phyloP scores from a whole-genome alignment of 2,113 vertebrate species.

The Illadopsis cleaveri region DNA sequence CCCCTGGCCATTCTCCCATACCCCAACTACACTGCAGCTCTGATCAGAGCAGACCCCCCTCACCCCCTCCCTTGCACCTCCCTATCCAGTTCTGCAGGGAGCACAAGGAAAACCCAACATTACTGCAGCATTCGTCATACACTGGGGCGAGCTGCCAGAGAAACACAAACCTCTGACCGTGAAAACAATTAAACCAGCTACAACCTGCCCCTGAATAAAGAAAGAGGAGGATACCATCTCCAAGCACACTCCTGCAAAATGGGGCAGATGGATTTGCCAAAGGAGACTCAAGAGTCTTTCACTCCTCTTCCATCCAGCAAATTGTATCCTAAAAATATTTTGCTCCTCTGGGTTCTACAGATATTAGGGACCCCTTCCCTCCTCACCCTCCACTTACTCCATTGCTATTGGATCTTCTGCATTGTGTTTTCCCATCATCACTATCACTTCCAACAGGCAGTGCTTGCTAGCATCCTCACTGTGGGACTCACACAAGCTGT shows the following conservation, averaged over 20 bases:
- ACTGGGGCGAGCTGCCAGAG: slow-evolving; percentile 20
- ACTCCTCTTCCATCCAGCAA: neutral
- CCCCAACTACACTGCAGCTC: slow-evolving; percentile 25
- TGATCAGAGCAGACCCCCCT: neutral
- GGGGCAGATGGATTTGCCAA: neutral
- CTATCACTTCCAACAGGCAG: neutral
- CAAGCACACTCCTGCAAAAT: slow-evolving; percentile 28
- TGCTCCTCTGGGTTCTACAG: neutral
- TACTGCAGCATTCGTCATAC: slow-evolving; percentile 53
- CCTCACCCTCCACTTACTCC: neutral
- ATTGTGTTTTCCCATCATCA: neutral
- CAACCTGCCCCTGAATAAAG: slow-evolving; percentile 25
- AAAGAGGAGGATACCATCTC: slow-evolving; percentile 25
- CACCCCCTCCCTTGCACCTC: neutral
- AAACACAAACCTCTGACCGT: slow-evolving; percentile 49
- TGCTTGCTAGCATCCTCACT: neutral
- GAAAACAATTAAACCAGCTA: slow-evolving; percentile 39
- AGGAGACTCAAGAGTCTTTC: neutral
- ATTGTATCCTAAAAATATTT: neutral
- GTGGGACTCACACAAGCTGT: neutral
- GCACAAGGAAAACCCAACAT: slow-evolving; percentile 30
- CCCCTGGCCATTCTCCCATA: slow-evolving; percentile 34
- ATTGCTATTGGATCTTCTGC: neutral
- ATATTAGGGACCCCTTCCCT: neutral
- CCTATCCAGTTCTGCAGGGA: slow-evolving; percentile 54